Base-by-base conservation (phyloP, 2,888 invertebrate genomes). In the Thysanoteuthis rhombus region DNA sequence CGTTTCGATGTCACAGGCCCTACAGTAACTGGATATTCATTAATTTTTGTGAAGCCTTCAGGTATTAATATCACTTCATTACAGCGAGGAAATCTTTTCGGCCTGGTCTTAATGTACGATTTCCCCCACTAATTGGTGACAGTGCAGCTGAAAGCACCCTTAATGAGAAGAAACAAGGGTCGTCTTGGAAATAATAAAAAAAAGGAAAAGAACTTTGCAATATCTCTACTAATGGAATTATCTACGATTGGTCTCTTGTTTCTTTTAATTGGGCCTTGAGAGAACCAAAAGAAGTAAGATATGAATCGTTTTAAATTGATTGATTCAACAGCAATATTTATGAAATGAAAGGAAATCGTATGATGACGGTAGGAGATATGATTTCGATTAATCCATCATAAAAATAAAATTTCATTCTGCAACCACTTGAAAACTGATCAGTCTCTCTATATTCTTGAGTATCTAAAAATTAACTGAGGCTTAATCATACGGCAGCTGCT, bases 401-500 rank as follows among this genome's bases (percentile, higher is more conserved):
- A 75, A 75, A 75, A 75, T 75, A 75, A n/a, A 75, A 75, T 75
- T 75, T 75, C 75, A 75, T n/a, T 75, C 75, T 16, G 10, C n/a
- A n/a, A 36, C 75, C 75, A 75, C 75, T 75, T 75, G 75, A 75
- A 36, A 75, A 12, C 8, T 36, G 75, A 75, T 75, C 75, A 36
- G n/a, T 75, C 75, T 75, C 36, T 36, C 75, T 36, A n/a, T n/a
- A n/a, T 16, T 75, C n/a, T 75, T n/a, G n/a, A 75, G 75, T 75
- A 25, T 75, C 75, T 75, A 75, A 75, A 75, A 75, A 75, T 75
- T 75, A 75, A n/a, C 75, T 75, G 75, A 36, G n/a, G n/a, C 75
- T n/a, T 75, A 75, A 75, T 75, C 75, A 75, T 75, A 75, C n/a
- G 75, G 75, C 75, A 75, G 75, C 75, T 75, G 75, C 75, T 75